A percentile compares a stretch with the other conserved stretches of the same genome.
These are phyloP conservation scores for Pollimyrus isidori DNA, from an alignment of 2,113 vertebrate species.

Conservation along the genomic window DNA sequence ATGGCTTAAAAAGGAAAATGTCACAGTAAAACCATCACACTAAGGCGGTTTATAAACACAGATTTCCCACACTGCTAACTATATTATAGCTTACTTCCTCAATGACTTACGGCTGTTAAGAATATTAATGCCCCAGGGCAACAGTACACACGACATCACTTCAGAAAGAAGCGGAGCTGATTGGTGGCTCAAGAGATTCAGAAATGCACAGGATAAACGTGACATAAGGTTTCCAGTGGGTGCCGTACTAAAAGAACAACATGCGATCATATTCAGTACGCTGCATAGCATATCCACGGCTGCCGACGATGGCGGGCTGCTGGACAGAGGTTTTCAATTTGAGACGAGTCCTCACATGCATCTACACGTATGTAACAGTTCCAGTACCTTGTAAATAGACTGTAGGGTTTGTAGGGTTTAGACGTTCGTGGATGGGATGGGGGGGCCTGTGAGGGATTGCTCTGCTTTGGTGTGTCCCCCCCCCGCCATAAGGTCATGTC, in stretches of 20 bases:
- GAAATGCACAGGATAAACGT: not conserved
- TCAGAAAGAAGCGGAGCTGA: not conserved
- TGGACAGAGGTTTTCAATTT: not conserved
- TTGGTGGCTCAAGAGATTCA: not conserved
- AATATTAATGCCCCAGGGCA: not conserved
- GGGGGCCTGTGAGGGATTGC: not conserved
- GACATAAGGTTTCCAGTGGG: not conserved
- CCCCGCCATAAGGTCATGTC: not conserved
- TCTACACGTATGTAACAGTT: not conserved
- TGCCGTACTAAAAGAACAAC: not conserved
- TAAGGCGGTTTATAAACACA: not conserved
- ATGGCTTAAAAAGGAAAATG: conserved; percentile 5
- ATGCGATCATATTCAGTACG: not conserved
- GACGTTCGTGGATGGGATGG: not conserved
- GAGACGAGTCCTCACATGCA: not conserved
- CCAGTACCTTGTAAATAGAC: not conserved
- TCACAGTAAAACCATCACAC: not conserved
- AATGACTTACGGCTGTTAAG: not conserved
- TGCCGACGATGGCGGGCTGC: not conserved
- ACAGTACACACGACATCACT: not conserved
- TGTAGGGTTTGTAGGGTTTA: not conserved
- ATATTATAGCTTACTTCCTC: not conserved
- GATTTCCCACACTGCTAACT: not conserved
- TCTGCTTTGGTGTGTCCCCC: not conserved
- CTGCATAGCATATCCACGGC: not conserved